Conservation (phyloP, 2,797 vertebrate species). For the Smutsia temminckii region DNA sequence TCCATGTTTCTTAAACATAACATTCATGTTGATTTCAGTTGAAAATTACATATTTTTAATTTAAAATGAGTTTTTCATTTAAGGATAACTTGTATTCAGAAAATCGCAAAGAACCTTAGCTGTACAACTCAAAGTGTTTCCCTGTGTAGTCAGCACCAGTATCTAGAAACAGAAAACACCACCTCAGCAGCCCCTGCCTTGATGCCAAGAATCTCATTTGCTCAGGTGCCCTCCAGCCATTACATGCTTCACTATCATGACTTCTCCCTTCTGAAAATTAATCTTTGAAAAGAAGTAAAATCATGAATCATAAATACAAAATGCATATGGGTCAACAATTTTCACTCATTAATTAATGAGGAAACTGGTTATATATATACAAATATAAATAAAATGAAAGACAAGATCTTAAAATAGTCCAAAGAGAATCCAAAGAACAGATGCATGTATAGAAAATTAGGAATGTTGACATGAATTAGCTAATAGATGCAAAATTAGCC, state of each 20-base stretch:
- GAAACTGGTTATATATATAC: background rate
- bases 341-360: background rate
- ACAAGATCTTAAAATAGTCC: background rate
- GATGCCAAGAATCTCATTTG: background rate
- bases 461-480: background rate
- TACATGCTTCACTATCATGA: background rate
- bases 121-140: background rate
- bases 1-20: too few species aligned
- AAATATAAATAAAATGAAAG: background rate
- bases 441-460: background rate
- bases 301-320: background rate
- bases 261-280: background rate
- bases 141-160: background rate
- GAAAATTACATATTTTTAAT: background rate
- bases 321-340: background rate
- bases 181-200: rapidly evolving
- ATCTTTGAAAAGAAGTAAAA: background rate
- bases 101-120: background rate
- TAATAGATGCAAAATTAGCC: background rate
- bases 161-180: background rate
- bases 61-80: background rate
- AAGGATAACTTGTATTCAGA: background rate
- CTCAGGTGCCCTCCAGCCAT: background rate
- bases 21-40: too few species aligned
- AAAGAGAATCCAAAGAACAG: background rate